These are phyloP conservation scores for Leptobrachium ailaonicum DNA, from an alignment of 2,113 vertebrate species.

Conservation along the genomic window DNA sequence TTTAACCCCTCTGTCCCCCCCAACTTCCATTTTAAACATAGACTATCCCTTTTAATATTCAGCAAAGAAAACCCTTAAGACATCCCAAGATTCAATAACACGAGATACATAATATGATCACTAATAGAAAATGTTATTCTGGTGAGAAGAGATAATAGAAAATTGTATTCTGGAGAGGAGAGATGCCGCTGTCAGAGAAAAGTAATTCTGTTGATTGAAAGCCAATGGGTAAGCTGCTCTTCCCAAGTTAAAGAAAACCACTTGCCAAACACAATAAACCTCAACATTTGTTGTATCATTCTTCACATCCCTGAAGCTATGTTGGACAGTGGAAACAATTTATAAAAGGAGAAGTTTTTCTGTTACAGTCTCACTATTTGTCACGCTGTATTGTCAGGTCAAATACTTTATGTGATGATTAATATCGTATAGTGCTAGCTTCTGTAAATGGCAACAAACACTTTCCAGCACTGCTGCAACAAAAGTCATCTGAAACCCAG, in stretches of 20 bases:
- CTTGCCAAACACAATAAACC: constrained; percentile 46
- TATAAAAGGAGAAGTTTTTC: constrained; percentile 31
- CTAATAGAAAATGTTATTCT: constrained; percentile 34
- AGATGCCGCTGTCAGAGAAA: constrained; percentile 26
- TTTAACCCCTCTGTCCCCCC: no score
- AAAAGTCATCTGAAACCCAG: no score
- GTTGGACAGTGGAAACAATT: constrained; percentile 27
- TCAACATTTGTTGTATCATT: not conserved
- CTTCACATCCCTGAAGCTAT: constrained; percentile 49
- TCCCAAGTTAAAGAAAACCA: constrained; percentile 31
- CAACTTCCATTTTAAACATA: no score
- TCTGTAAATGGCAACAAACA: constrained; percentile 59
- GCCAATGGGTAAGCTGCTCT: constrained; percentile 28
- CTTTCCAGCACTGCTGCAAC: no score
- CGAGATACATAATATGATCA: constrained; percentile 1
- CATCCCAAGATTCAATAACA: not conserved
- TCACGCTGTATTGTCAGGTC: constrained; percentile 36
- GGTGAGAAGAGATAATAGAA: constrained; percentile 12
- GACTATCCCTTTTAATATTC: no score
- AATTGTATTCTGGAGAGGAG: constrained; percentile 25
- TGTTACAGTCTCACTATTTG: constrained; percentile 23
- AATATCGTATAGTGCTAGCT: constrained; percentile 52
- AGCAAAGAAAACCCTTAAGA: no score
- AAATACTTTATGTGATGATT: constrained; percentile 43
- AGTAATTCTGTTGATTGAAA: constrained; percentile 45